Evolutionary conservation across 2,888 invertebrate species (phyloP).

Genomic region (Orchesellides sinensis): DNA sequence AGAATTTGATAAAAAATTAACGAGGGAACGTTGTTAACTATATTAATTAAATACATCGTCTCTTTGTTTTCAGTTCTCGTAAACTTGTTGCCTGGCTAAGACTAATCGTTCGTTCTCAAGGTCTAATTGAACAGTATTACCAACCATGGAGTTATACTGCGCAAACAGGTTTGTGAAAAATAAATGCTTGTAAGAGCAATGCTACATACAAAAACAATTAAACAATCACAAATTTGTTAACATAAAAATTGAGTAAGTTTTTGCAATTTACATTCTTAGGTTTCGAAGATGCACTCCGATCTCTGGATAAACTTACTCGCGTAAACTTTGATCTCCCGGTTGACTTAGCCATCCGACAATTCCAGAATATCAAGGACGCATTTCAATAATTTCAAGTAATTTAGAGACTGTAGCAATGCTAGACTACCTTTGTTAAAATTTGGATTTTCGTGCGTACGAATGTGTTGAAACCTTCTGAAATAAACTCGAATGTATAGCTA

Average conservation of each 20-base stretch:
- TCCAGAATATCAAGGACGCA: conserved; percentile 98
- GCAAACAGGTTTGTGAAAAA: conserved; percentile 95
- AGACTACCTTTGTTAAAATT: too few species aligned
- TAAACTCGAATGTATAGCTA: too few species aligned
- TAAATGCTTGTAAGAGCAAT: conserved; percentile 60
- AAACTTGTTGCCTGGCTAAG: conserved; percentile 96
- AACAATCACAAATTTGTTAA: neutral
- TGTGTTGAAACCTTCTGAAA: too few species aligned
- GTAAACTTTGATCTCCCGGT: conserved; percentile 96
- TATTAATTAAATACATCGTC: neutral
- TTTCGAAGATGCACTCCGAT: conserved; percentile 95
- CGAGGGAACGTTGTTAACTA: neutral
- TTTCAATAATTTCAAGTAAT: too few species aligned
- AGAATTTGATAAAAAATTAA: conserved; percentile 15
- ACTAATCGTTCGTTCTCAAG: conserved; percentile 91
- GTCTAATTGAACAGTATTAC: conserved; percentile 87
- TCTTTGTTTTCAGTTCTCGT: conserved; percentile 82
- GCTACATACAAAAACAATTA: neutral
- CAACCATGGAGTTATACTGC: conserved; percentile 96
- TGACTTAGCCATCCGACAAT: conserved; percentile 96
- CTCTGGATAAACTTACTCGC: conserved; percentile 90
- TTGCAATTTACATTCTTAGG: too few species aligned
- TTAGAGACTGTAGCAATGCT: too few species aligned
- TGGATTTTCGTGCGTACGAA: too few species aligned
- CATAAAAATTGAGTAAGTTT: neutral